Percentiles rank a stretch among this genome's conserved stretches.
phyloP scores from a whole-genome alignment of 2,113 vertebrate species.

The Meleagris gallopavo region DNA sequence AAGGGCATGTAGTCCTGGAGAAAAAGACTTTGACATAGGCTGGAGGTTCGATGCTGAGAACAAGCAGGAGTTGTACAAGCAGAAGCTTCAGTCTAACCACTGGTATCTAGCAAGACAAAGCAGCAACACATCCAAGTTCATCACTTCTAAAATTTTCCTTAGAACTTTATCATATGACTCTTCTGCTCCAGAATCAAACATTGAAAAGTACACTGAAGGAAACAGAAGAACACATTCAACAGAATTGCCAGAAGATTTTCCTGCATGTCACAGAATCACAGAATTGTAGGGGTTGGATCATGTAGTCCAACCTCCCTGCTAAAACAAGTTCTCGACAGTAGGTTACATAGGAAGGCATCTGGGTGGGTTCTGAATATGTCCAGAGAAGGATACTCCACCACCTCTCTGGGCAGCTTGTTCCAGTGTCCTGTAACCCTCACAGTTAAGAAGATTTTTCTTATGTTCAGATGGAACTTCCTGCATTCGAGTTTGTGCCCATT shows the following conservation, averaged over 20 bases:
- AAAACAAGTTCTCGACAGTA: no score
- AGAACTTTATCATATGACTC: slow-evolving; percentile 49
- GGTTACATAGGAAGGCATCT: no score
- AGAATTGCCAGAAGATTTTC: background rate
- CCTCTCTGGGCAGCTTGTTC: no score
- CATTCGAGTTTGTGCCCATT: no score
- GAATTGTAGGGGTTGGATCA: background rate
- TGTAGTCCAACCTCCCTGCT: background rate
- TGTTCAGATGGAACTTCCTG: no score
- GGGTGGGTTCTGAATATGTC: no score
- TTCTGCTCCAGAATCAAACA: background rate
- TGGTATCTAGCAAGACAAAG: slow-evolving; percentile 35
- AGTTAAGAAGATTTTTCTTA: no score
- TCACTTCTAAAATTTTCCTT: background rate
- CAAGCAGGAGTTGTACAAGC: slow-evolving; percentile 29
- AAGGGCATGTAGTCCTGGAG: background rate
- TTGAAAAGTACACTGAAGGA: background rate
- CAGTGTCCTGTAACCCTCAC: no score
- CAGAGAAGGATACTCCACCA: no score
- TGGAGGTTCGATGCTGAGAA: slow-evolving; percentile 33
- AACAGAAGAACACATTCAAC: background rate
- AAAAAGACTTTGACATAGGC: background rate
- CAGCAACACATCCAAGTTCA: slow-evolving; percentile 20
- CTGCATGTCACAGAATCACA: background rate
- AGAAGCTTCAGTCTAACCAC: slow-evolving; percentile 31